Conservation (phyloP, 2,113 vertebrate species). For the Scomber scombrus region DNA sequence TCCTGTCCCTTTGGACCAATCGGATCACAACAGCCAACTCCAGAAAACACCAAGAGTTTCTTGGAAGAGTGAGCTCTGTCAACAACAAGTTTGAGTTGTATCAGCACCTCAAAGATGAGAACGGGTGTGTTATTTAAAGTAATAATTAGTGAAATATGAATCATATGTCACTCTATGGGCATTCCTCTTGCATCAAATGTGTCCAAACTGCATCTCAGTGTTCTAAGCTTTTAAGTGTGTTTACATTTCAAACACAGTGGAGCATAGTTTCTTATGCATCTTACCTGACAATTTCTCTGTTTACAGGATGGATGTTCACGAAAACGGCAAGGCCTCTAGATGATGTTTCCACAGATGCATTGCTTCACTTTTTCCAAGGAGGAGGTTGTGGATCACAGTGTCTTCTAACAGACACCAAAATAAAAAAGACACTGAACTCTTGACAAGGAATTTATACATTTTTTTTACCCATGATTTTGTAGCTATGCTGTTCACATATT, state of each 20-base stretch:
- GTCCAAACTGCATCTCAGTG: background rate
- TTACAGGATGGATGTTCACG: constrained; percentile 93
- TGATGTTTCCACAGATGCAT: constrained; percentile 79
- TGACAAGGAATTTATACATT: constrained; percentile 59
- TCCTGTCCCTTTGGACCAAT: constrained; percentile 95
- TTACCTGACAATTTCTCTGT: constrained; percentile 3
- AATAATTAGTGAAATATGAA: background rate
- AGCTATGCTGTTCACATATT: constrained; percentile 74
- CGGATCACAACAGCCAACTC: constrained; percentile 97
- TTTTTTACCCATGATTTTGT: constrained; percentile 79
- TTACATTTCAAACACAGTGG: background rate
- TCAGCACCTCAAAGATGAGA: constrained; percentile 98
- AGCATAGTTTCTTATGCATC: background rate
- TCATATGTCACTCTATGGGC: background rate
- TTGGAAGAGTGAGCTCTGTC: constrained; percentile 92
- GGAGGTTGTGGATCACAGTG: constrained; percentile 45
- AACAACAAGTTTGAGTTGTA: constrained; percentile 97
- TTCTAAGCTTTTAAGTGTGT: background rate
- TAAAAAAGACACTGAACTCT: constrained; percentile 41
- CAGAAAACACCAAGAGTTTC: constrained; percentile 97
- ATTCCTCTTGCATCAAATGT: background rate
- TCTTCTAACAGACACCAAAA: constrained; percentile 43
- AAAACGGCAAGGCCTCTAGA: constrained; percentile 95
- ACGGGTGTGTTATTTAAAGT: constrained; percentile 87
- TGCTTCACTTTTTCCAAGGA: constrained; percentile 3